Evolutionary conservation across 2,797 vertebrate genomes (phyloP).

Genomic region (Stomatorhinus walkeri): DNA sequence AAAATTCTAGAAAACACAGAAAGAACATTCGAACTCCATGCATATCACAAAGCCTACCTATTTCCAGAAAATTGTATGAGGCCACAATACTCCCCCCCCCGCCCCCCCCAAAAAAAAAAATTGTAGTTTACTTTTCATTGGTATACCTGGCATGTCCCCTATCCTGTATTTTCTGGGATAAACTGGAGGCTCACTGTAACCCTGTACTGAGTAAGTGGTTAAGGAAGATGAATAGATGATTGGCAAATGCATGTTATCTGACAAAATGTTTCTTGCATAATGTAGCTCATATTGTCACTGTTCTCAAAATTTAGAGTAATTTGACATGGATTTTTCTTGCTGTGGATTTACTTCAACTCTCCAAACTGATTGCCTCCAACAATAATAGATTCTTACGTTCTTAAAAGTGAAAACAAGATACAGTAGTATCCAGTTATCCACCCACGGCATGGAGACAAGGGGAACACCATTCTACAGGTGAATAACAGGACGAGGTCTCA

Average conservation of each 20-base stretch:
- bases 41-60: not conserved
- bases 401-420: not conserved
- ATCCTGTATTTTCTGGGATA: not conserved
- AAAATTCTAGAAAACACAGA: not conserved
- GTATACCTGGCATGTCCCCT: not conserved
- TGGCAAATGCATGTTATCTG: not conserved
- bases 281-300: not conserved
- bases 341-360: not conserved
- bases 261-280: not conserved
- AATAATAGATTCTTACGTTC: not conserved
- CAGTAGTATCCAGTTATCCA: not conserved
- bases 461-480: not conserved
- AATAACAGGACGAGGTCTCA: not conserved
- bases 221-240: not conserved
- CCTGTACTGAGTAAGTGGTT: not conserved
- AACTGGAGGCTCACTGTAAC: not conserved
- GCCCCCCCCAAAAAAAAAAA: not conserved
- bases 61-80: not conserved
- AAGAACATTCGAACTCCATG: not conserved
- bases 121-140: not conserved
- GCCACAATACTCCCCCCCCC: not conserved
- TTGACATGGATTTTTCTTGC: not conserved
- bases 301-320: not conserved
- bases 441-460: not conserved
- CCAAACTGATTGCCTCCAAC: not conserved